Evolutionary conservation across 2,113 vertebrate species (phyloP), one percentile per base, ranked within the genome.

Genomic region (Sinocyclocheilus anshuiensis): DNA sequence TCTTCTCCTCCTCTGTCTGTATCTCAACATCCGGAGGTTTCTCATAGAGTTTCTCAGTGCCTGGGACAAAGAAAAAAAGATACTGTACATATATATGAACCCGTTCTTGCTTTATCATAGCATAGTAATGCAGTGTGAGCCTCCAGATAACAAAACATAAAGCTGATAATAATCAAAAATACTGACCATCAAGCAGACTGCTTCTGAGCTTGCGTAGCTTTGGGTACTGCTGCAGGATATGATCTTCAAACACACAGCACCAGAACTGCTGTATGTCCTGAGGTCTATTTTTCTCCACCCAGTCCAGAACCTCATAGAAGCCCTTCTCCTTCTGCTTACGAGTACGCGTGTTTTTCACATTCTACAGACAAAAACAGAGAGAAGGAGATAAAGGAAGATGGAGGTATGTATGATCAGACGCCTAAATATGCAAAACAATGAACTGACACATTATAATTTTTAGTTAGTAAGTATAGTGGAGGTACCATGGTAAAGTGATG

Each of bases 111-210:
- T 48, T 39, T 39, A 26, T 67, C 24, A 67, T 67, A 15, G 63
- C 12, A 3, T 29, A 53, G 50, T 4, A 53, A 53, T 53, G 13
- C 50, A 53, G 50, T 8, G 4, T 36, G 69, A 9, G 16, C 67
- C 65, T 69, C 45, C 12, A 39, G 39, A 39, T 39, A 48, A 48
- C 65, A 33, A 69, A 69, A 8, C 15, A 18, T 18, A 42, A n/a
- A 42, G 36, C 20, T 74, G 1, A 61, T 79, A 16, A 48, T 6
- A 78, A 9, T 11, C 7, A 48, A 63, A 80, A 29, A 6, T 4
- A 87, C 92, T 91, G 33, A 95, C 94, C 92, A 0, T 94, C 92
- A 76, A 89, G 12, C 79, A 95, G 88, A 61, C 80, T 90, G 4
- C 83, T 87, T 26, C 36, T 89, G 55, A 95, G 55, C 26, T 18